phyloP scores from a whole-genome alignment of 2,113 vertebrate genomes.

The Brachyistius frenatus region DNA sequence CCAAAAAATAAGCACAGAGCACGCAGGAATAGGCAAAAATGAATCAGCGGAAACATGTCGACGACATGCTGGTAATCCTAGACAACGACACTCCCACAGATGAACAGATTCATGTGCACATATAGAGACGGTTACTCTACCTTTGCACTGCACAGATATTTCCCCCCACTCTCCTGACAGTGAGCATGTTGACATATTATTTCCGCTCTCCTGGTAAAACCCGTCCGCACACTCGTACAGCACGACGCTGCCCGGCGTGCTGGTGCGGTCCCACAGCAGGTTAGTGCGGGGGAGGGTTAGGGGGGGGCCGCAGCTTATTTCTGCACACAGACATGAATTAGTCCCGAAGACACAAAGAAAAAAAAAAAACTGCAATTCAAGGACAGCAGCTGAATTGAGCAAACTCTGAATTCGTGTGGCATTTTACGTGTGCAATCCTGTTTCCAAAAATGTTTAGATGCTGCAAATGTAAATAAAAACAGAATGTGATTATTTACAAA shows the following conservation, averaged over 20 bases:
- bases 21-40: slow-evolving; percentile 3
- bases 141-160: slow-evolving; percentile 77
- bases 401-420: too few species aligned
- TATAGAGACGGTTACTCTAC: slow-evolving; percentile 59
- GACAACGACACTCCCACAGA: neutral
- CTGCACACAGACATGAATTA: slow-evolving; percentile 73
- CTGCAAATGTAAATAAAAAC: too few species aligned
- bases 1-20: neutral
- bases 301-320: slow-evolving; percentile 79
- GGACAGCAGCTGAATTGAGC: neutral
- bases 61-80: neutral
- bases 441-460: too few species aligned
- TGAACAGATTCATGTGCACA: neutral
- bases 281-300: slow-evolving; percentile 69
- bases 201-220: slow-evolving; percentile 74
- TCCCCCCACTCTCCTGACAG: slow-evolving; percentile 75
- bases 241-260: slow-evolving; percentile 63
- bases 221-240: slow-evolving; percentile 75
- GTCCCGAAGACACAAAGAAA: slow-evolving; percentile 6
- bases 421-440: too few species aligned
- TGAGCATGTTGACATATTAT: slow-evolving; percentile 72
- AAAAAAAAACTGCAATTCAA: neutral
- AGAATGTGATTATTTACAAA: too few species aligned
- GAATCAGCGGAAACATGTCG: neutral
- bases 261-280: slow-evolving; percentile 68